Conservation (phyloP, 1,140 invertebrate genomes). For the Ladona fulva region DNA sequence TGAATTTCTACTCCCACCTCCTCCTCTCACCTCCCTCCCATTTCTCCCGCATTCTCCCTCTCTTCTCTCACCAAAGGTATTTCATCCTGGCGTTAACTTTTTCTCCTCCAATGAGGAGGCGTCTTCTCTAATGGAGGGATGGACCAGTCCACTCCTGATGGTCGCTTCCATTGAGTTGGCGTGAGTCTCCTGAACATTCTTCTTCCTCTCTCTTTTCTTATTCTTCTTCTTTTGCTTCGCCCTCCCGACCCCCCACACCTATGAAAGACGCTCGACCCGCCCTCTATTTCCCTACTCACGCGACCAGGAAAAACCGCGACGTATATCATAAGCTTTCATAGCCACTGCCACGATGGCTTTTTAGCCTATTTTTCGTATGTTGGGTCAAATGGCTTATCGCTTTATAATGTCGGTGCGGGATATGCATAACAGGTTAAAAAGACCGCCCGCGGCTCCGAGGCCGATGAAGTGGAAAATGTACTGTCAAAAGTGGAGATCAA, state of each 20-base stretch:
- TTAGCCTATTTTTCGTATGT: not conserved
- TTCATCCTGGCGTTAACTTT: not conserved
- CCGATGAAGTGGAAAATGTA: conserved; percentile 5
- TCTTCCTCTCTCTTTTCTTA: not conserved
- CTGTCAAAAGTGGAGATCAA: not conserved
- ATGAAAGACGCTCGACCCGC: not conserved
- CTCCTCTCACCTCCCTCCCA: not conserved
- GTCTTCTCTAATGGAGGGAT: not conserved
- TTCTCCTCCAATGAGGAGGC: not conserved
- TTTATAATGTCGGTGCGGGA: not conserved
- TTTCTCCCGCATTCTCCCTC: not conserved
- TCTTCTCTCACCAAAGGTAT: no score
- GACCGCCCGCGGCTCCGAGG: not conserved
- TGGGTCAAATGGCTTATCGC: not conserved
- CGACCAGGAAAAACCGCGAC: not conserved
- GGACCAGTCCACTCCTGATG: not conserved
- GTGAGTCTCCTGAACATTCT: not conserved
- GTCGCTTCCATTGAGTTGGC: conserved; percentile 1
- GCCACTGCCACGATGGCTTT: not conserved
- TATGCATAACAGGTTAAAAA: not conserved
- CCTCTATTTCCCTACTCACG: not conserved
- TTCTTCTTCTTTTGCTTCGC: not conserved
- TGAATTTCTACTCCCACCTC: not conserved
- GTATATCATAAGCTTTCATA: not conserved
- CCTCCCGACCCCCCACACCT: not conserved